Conservation (phyloP, 35 echinoderm and acorn worm species). For the Holothuria glaberrima region DNA sequence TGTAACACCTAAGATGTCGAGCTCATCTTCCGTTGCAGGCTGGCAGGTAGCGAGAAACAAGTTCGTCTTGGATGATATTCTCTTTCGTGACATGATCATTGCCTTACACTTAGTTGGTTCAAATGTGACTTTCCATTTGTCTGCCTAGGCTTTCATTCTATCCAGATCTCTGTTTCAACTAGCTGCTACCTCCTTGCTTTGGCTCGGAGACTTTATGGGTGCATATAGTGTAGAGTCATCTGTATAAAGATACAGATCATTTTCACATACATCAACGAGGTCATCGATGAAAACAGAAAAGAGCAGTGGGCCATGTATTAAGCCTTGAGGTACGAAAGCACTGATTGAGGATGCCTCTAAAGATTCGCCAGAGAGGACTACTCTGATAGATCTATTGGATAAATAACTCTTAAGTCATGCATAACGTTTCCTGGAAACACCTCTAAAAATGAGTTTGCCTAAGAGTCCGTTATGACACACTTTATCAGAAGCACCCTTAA, state of each 20-base stretch:
- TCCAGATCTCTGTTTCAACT: slow-evolving; percentile 61
- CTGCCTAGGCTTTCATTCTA: slow-evolving; percentile 60
- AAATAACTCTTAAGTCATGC: slow-evolving; percentile 49
- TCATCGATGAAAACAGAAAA: too few relatives aligned
- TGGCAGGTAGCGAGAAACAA: slow-evolving; percentile 5
- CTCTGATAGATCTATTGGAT: slow-evolving; percentile 43
- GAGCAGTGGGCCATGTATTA: too few relatives aligned
- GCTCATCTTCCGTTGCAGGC: background rate
- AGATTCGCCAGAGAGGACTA: too few relatives aligned
- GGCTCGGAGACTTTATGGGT: too few relatives aligned
- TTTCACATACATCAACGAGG: slow-evolving; percentile 60
- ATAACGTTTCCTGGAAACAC: slow-evolving; percentile 39
- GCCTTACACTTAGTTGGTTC: slow-evolving; percentile 61
- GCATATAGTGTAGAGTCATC: slow-evolving; percentile 60
- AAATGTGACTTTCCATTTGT: too few relatives aligned
- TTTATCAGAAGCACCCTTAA: slow-evolving; percentile 69
- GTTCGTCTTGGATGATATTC: background rate
- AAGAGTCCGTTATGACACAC: slow-evolving; percentile 67
- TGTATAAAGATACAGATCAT: slow-evolving; percentile 47
- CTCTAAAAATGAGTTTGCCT: slow-evolving; percentile 24
- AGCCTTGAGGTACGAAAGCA: slow-evolving; percentile 64
- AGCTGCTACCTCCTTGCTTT: slow-evolving; percentile 21
- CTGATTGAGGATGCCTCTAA: slow-evolving; percentile 34
- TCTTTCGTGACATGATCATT: slow-evolving; percentile 49
- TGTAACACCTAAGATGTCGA: too few relatives aligned